A percentile compares a stretch with the other conserved stretches of the same genome.
These are phyloP conservation scores for Osmoderma eremita DNA, from an alignment of 2,888 invertebrate species.

Conservation along the genomic window DNA sequence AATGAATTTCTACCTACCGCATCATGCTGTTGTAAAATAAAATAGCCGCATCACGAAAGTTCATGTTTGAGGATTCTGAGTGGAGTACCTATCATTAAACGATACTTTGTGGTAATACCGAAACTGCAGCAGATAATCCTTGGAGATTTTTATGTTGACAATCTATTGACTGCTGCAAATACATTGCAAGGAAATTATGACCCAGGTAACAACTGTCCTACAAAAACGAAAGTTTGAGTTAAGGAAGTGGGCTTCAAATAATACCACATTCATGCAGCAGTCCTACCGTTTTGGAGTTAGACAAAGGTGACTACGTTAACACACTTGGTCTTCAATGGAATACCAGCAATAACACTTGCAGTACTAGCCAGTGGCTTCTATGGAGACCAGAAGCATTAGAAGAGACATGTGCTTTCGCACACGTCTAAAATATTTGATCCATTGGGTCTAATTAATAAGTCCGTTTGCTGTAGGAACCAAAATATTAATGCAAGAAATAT, in stretches of 20 bases:
- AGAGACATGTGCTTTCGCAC: no score
- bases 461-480: constrained; percentile 19
- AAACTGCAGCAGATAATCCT: constrained; percentile 34
- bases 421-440: no score
- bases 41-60: no score
- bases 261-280: constrained; percentile 3
- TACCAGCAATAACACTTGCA: constrained; percentile 3
- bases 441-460: no score
- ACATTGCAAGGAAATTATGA: constrained; percentile 3
- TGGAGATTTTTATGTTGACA: constrained; percentile 53
- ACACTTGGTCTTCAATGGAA: constrained; percentile 36
- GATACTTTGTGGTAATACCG: no score
- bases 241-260: constrained; percentile 33
- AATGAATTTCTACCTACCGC: no score
- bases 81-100: no score
- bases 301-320: constrained; percentile 10
- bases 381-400: no score
- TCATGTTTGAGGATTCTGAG: no score
- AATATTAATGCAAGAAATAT: constrained; percentile 25
- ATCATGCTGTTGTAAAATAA: no score
- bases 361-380: neutral
- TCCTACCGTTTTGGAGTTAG: constrained; percentile 6
- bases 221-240: constrained; percentile 21
- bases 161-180: constrained; percentile 47
- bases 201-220: constrained; percentile 10